phyloP scores from a whole-genome alignment of 2,797 vertebrate genomes.

The Lacerta bilineata region DNA sequence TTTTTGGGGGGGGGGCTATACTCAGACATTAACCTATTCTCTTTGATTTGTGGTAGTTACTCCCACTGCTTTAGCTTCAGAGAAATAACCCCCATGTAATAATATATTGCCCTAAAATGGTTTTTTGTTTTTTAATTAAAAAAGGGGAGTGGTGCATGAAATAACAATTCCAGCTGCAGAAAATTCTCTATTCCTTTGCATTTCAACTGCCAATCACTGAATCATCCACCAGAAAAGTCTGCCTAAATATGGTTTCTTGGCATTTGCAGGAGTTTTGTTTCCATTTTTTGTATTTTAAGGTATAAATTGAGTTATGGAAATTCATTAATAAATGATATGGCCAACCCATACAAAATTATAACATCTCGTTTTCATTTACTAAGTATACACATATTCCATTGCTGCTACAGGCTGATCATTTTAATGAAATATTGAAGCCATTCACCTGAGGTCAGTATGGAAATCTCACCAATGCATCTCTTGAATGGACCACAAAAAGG shows the following conservation, averaged over 20 bases:
- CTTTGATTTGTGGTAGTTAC: background rate
- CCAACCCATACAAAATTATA: background rate
- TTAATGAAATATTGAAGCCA: background rate
- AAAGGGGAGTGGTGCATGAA: conserved; percentile 12
- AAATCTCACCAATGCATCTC: no score
- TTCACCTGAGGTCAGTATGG: background rate
- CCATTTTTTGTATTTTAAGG: background rate
- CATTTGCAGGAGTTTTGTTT: background rate
- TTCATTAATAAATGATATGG: background rate
- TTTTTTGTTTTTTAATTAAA: background rate
- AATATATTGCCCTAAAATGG: background rate
- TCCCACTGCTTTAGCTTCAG: background rate
- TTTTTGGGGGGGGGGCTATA: no score
- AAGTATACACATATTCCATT: background rate
- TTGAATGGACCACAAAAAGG: background rate
- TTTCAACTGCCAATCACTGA: background rate
- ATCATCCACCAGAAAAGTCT: background rate
- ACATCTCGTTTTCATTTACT: background rate
- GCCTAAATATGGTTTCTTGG: background rate
- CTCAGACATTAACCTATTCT: no score
- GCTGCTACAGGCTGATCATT: background rate
- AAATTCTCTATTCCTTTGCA: background rate
- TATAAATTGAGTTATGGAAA: background rate
- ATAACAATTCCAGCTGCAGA: conserved; percentile 1
- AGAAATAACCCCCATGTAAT: background rate